Conservation (phyloP, 2,113 vertebrate species). For the Ascaphus truei region DNA sequence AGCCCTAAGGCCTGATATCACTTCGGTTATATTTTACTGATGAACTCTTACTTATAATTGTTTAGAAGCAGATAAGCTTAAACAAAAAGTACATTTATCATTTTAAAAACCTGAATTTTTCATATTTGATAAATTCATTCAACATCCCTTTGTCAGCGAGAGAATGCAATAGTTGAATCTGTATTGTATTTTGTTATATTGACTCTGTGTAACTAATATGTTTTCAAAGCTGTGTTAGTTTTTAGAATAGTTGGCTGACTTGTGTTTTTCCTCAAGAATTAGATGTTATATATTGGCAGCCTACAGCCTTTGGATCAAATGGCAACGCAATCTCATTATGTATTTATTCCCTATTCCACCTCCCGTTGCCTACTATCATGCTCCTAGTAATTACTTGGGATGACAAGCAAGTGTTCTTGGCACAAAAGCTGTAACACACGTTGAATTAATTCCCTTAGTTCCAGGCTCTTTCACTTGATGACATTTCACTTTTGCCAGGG, state of each 20-base stretch:
- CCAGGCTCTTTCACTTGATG: conserved; percentile 16
- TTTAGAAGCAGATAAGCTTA: no score
- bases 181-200: no score
- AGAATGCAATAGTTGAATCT: no score
- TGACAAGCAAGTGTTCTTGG: conserved; percentile 32
- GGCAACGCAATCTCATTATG: conserved; percentile 30
- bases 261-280: conserved; percentile 11
- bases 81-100: no score
- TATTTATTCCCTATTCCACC: conserved; percentile 22
- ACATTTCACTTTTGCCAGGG: conserved; percentile 25
- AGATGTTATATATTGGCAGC: conserved; percentile 32
- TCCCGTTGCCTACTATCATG: conserved; percentile 18
- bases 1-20: no score
- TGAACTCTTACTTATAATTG: no score
- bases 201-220: not conserved
- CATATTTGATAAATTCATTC: no score
- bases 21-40: no score
- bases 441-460: conserved; percentile 28
- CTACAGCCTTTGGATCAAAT: conserved; percentile 13
- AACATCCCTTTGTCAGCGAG: no score
- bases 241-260: not conserved
- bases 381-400: conserved; percentile 29
- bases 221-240: not conserved
- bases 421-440: conserved; percentile 9
- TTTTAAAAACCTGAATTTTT: no score